phyloP scores from a whole-genome alignment of 2,797 vertebrate species.

The Sebastes hubbsi region DNA sequence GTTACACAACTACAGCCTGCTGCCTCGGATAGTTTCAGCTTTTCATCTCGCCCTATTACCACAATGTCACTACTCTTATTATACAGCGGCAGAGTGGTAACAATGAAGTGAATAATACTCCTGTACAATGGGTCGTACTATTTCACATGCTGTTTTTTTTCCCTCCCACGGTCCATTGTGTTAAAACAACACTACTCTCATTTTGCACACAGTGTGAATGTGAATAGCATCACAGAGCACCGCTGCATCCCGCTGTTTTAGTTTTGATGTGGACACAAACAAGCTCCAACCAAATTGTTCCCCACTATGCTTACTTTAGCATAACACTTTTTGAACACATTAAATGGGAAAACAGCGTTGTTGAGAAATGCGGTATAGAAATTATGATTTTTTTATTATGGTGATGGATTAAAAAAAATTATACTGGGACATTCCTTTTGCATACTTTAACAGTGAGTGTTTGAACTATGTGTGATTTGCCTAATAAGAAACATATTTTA shows the following conservation, averaged over 20 bases:
- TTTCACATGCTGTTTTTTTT: slow-evolving; percentile 73
- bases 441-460: not conserved
- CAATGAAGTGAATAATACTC: slow-evolving; percentile 79
- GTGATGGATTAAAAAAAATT: not conserved
- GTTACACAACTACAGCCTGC: slow-evolving; percentile 73
- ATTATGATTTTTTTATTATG: not conserved
- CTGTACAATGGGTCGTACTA: slow-evolving; percentile 75
- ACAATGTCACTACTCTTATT: slow-evolving; percentile 71
- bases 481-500: slow-evolving; percentile 21
- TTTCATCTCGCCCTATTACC: slow-evolving; percentile 66
- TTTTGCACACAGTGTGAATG: slow-evolving; percentile 78
- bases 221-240: slow-evolving; percentile 74
- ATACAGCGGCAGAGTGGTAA: slow-evolving; percentile 70
- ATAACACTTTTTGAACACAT: slow-evolving; percentile 26
- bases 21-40: slow-evolving; percentile 69
- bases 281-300: slow-evolving; percentile 58
- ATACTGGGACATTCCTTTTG: not conserved
- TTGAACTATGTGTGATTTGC: not conserved
- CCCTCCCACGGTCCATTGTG: slow-evolving; percentile 72
- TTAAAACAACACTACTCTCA: slow-evolving; percentile 75
- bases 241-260: slow-evolving; percentile 65
- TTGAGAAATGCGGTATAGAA: not conserved
- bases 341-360: slow-evolving; percentile 3
- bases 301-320: slow-evolving; percentile 46
- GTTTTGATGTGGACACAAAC: slow-evolving; percentile 74